Base-by-base conservation (phyloP, 2,797 vertebrate species). In the Eutrigla gurnardus region DNA sequence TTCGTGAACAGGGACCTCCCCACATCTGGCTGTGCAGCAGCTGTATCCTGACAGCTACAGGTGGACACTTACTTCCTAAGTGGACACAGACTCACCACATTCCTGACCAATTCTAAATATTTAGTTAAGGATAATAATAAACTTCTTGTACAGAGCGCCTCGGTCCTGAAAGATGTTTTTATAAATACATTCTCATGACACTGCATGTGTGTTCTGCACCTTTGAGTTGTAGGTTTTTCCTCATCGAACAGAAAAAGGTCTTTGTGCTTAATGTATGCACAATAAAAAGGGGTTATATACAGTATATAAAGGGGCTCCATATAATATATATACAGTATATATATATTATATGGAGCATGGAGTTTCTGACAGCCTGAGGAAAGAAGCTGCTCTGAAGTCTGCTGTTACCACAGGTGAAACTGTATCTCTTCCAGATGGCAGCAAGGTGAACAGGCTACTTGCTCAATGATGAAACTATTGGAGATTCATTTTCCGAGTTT, bases 121-220 rank as follows among this genome's bases (percentile, higher is more conserved):
- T 25, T 25, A 54, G 32, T 54, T 15, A 25, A 50, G 9, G n/a
- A 50, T 50, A 10, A 1, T 50, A 50, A 50, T 50, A 10, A n/a
- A 50, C 25, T 25, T 50, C n/a, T 49, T 25, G 47, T 50, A 18
- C 10, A 10, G 47, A 50, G 1, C 25, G 7, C 7, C 46, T 47
- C 46, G n/a, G 17, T 47, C 40, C 32, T 36, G 12, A 1, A 46
- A 25, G 3, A 25, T 58, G 3, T 2, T 0, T 50, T 33, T 43
- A 1, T 25, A 25, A 25, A 25, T 25, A 25, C 25, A 25, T 25
- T 25, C 25, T 25, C 25, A 84, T 75, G 82, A 74, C 73, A 37
- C 83, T 74, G 85, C 71, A 86, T 84, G 85, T 39, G 42, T 68
- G 61, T 65, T 61, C 61, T 73, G 63, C 70, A 78, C 67, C 0